Evolutionary conservation across 2,888 invertebrate genomes (phyloP).

Genomic region (Stegana nigrithorax): DNA sequence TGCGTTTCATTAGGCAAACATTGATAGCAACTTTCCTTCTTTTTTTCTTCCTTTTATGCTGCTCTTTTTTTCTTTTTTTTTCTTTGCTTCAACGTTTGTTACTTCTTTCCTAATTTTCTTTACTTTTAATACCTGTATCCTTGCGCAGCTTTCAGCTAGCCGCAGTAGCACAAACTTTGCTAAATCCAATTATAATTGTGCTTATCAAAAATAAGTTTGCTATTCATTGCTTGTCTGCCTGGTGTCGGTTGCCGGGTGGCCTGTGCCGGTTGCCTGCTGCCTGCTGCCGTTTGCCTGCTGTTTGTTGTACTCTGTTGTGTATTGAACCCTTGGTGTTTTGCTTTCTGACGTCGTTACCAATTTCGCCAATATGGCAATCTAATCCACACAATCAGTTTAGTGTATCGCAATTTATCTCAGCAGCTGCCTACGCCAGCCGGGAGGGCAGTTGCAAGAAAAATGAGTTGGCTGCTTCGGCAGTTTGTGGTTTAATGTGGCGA

Average conservation of each 20-base stretch:
- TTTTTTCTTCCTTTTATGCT: neutral
- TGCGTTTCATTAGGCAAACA: conserved; percentile 16
- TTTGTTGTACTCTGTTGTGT: no score
- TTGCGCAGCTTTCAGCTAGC: neutral
- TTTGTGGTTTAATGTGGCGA: neutral
- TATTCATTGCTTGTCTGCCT: conserved; percentile 26
- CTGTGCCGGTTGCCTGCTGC: neutral
- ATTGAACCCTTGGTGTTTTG: neutral
- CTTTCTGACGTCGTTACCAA: conserved; percentile 42
- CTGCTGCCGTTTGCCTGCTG: neutral
- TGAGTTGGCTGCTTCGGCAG: neutral
- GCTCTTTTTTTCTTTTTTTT: neutral
- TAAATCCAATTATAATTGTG: conserved; percentile 60
- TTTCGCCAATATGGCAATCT: conserved; percentile 60
- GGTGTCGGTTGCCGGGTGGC: neutral
- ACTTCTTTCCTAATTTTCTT: conserved; percentile 1
- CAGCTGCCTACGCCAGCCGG: neutral
- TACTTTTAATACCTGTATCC: conserved; percentile 35
- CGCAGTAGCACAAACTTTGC: conserved; percentile 37
- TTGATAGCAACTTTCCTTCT: conserved; percentile 9
- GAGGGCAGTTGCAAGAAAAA: neutral
- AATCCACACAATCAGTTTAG: conserved; percentile 59
- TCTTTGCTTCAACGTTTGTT: neutral
- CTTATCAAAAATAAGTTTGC: conserved; percentile 60
- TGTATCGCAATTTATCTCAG: conserved; percentile 55